phyloP scores from a whole-genome alignment of 2,888 invertebrate genomes.

The Lottia gigantea region DNA sequence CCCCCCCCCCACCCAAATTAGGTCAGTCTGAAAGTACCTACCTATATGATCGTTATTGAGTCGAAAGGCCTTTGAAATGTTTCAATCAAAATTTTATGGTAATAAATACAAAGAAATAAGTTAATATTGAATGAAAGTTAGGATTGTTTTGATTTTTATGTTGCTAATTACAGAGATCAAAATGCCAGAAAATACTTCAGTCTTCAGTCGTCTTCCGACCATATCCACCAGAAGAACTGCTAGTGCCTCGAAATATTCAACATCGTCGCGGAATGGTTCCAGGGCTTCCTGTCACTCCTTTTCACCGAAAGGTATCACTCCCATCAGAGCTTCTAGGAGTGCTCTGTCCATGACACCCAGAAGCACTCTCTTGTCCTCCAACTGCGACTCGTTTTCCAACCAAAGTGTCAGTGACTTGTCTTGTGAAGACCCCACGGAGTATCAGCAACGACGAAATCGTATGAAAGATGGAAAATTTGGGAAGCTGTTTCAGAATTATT shows the following conservation, averaged over 20 bases:
- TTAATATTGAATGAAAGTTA: too few relatives aligned
- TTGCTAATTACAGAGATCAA: background rate
- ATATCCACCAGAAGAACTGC: background rate
- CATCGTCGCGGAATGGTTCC: background rate
- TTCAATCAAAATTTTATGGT: too few relatives aligned
- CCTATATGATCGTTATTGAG: too few relatives aligned
- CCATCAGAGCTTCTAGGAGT: background rate
- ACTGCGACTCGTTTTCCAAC: background rate
- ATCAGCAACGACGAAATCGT: background rate
- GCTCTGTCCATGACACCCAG: background rate
- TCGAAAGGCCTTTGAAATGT: too few relatives aligned
- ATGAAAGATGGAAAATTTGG: slow-evolving; percentile 25
- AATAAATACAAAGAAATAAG: too few relatives aligned
- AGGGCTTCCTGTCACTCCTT: background rate
- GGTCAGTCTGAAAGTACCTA: too few relatives aligned
- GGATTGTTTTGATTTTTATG: too few relatives aligned
- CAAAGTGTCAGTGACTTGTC: background rate
- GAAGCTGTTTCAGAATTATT: slow-evolving; percentile 31
- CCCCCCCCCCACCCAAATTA: too few relatives aligned
- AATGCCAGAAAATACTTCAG: background rate
- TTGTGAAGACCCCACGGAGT: background rate
- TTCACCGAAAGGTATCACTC: background rate
- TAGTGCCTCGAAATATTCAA: background rate
- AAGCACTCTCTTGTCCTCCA: background rate
- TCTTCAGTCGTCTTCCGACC: background rate